Evolutionary conservation across 53 echinoderm and acorn worm species (phyloP), one percentile per base, ranked within the genome.

Genomic region (Glandiceps talaboti): DNA sequence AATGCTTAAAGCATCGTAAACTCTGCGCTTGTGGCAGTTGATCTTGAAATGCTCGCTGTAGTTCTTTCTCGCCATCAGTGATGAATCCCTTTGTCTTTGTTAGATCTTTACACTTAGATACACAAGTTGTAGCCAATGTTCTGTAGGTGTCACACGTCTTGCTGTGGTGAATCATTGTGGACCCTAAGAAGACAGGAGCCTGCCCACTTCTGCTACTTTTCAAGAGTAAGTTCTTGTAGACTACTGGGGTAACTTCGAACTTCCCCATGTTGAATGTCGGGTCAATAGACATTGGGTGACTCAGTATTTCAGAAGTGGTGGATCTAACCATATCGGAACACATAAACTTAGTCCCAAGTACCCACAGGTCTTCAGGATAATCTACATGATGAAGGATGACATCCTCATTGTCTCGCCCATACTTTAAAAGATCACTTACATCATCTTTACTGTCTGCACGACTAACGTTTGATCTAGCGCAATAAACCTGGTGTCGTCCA

Each of bases 301-400:
- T 31, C 1, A 79, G 33, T 1, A 79, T 6, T 26, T 79, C 79
- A 14, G 79, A 79, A 31, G 79, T 32, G 32, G 79, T 79, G 79
- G 32, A 79, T 1, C 79, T 1, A 26, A 32, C 79, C 25, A 79
- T 14, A 32, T 79, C 79, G 12, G 32, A n/a, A 28, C 79, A 79
- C 79, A 79, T 79, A n/a, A 32, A n/a, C 6, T 79, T 33, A 32
- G 79, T 79, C 1, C 79, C 79, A 79, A 79, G 79, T 32, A 79
- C 79, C 79, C 79, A 79, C 26, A 29, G 14, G 26, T 79, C 79
- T 32, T 32, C 29, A 1, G 79, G 79, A 32, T 32, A 32, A 32
- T 79, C 79, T 25, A n/a, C 25, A 32, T 32, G 79, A 27, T 27
- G 32, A 32, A 79, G 64, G 6, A 45, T 45, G 6, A 45, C 6